These are phyloP conservation scores for Teleogryllus oceanicus DNA, from an alignment of 2,888 invertebrate genomes.

Conservation along the genomic window DNA sequence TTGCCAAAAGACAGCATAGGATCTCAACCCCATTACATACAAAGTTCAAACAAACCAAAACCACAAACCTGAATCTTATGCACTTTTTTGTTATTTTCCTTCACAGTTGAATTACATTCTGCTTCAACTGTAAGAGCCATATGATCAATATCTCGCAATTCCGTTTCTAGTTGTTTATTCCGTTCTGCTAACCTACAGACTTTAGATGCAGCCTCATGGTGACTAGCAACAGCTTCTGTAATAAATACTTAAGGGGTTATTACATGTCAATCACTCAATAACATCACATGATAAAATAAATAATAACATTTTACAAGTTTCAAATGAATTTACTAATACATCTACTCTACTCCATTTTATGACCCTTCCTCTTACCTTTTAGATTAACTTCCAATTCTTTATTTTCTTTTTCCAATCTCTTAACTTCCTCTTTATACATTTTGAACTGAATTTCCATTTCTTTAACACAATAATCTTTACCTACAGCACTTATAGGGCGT, in stretches of 20 bases:
- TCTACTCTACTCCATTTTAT: not conserved
- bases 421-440: conserved; percentile 55
- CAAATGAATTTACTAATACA: not conserved
- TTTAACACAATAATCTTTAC: conserved; percentile 63
- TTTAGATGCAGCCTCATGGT: conserved; percentile 77
- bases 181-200: conserved; percentile 70
- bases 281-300: not conserved
- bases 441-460: conserved; percentile 49
- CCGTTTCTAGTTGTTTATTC: conserved; percentile 66
- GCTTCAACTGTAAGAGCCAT: conserved; percentile 72
- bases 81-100: conserved; percentile 56
- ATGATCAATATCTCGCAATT: conserved; percentile 68
- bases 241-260: conserved; percentile 29
- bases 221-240: conserved; percentile 58
- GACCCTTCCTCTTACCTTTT: conserved; percentile 46
- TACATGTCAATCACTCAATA: not conserved
- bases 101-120: conserved; percentile 67
- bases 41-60: too few species aligned
- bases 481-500: conserved; percentile 60
- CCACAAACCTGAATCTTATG: conserved; percentile 46
- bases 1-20: too few species aligned
- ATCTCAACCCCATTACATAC: too few species aligned
- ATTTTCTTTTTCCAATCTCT: conserved; percentile 60
- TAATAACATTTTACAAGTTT: not conserved
- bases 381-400: conserved; percentile 55